Percentiles rank a stretch among this genome's conserved stretches.
Evolutionary conservation across 53 echinoderm and acorn worm genomes (phyloP).

Genomic region (Henricia sp.): DNA sequence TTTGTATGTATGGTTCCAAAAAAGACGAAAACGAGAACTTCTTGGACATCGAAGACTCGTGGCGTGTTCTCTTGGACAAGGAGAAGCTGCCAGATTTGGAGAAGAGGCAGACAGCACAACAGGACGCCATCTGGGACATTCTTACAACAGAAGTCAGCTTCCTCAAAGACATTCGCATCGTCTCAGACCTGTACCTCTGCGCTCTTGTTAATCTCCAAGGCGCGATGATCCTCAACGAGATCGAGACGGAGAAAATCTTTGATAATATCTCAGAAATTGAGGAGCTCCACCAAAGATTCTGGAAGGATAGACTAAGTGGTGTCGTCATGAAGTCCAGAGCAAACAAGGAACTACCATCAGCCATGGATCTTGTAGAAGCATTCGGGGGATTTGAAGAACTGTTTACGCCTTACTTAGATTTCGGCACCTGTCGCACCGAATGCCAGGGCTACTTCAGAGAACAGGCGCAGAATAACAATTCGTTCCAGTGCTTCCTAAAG

Average conservation of each 20-base stretch:
- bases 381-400: slow-evolving; percentile 78
- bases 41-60: slow-evolving; percentile 32
- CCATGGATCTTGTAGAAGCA: slow-evolving; percentile 58
- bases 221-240: slow-evolving; percentile 81
- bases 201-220: slow-evolving; percentile 88
- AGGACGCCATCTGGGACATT: slow-evolving; percentile 95
- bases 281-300: slow-evolving; percentile 79
- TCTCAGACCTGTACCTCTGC: slow-evolving; percentile 88
- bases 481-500: slow-evolving; percentile 70
- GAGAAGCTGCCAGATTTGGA: slow-evolving; percentile 50
- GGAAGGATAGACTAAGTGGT: slow-evolving; percentile 74
- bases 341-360: slow-evolving; percentile 51
- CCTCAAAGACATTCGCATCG: slow-evolving; percentile 82
- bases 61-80: slow-evolving; percentile 72
- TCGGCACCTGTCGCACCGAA: slow-evolving; percentile 74
- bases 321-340: slow-evolving; percentile 56
- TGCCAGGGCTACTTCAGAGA: slow-evolving; percentile 75
- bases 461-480: slow-evolving; percentile 66
- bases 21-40: slow-evolving; percentile 71
- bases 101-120: slow-evolving; percentile 73
- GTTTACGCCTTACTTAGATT: slow-evolving; percentile 83
- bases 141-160: slow-evolving; percentile 73
- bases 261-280: slow-evolving; percentile 85
- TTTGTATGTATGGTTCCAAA: not conserved
- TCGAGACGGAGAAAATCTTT: slow-evolving; percentile 91